A percentile compares a stretch with the other conserved stretches of the same genome.
phyloP scores from a whole-genome alignment of 1,140 invertebrate species.

The Drosophila lacteicornis region DNA sequence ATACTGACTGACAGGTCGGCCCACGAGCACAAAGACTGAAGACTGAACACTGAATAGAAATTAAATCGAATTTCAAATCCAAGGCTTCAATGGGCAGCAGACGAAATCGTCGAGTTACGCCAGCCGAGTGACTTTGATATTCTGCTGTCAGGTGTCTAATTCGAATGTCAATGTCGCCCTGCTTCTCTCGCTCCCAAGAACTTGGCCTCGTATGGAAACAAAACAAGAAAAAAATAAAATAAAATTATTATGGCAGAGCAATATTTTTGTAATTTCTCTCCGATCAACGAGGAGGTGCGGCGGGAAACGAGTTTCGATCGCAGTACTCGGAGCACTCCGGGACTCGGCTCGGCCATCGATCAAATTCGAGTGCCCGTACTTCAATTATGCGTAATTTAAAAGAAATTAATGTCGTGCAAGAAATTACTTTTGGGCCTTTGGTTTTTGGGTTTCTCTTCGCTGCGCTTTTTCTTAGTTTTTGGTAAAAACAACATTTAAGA shows the following conservation, averaged over 20 bases:
- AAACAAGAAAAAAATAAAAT: conserved; percentile 27
- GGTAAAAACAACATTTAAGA: conserved; percentile 63
- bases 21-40: conserved; percentile 47
- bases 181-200: conserved; percentile 39
- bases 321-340: conserved; percentile 28
- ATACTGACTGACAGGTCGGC: conserved; percentile 58
- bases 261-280: conserved; percentile 62
- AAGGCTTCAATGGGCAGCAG: conserved; percentile 58
- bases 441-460: conserved; percentile 38
- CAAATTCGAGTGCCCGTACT: conserved; percentile 72
- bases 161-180: conserved; percentile 77
- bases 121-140: conserved; percentile 49
- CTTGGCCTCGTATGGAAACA: conserved; percentile 38
- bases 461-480: conserved; percentile 30
- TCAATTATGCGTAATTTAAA: conserved; percentile 84
- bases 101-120: conserved; percentile 33
- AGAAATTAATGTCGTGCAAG: conserved; percentile 83
- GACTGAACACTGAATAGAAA: conserved; percentile 33
- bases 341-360: conserved; percentile 61
- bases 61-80: conserved; percentile 78
- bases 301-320: conserved; percentile 56
- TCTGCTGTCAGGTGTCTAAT: conserved; percentile 76
- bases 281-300: conserved; percentile 9
- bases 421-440: conserved; percentile 76
- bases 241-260: conserved; percentile 70